Evolutionary conservation across 2,113 vertebrate genomes (phyloP).

Genomic region (Nycticryphes semicollaris): DNA sequence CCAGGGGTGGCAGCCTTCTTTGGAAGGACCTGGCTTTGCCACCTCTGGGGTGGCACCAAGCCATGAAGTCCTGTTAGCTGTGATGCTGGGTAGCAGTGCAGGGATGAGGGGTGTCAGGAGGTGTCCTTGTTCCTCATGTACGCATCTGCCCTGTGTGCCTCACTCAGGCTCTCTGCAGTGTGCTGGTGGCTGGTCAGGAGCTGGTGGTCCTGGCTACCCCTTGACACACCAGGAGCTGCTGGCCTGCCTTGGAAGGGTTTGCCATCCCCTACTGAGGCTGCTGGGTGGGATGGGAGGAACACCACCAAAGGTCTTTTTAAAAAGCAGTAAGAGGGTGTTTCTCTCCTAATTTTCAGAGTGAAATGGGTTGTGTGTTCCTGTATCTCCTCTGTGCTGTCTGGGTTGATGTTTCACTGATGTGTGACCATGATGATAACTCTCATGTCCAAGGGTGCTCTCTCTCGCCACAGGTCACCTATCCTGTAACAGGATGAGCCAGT

Average conservation of each 20-base stretch:
- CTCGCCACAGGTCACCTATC: neutral
- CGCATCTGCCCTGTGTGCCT: rapidly evolving
- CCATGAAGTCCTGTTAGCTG: neutral
- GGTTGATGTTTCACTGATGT: rapidly evolving
- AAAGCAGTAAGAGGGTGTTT: neutral
- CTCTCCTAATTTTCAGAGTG: neutral
- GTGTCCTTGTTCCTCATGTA: neutral
- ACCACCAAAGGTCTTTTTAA: neutral
- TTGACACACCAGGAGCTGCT: neutral
- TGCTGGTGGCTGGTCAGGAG: neutral
- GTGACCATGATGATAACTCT: neutral
- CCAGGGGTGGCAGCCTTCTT: neutral
- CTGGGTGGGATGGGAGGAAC: neutral
- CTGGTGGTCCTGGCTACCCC: neutral
- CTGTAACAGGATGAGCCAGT: neutral
- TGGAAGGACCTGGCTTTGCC: neutral
- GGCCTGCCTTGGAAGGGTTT: neutral
- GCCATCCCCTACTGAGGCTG: neutral
- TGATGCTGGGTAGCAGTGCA: no score
- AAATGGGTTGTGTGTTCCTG: neutral
- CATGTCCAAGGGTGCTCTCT: neutral
- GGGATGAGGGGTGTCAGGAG: neutral
- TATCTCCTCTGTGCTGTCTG: neutral
- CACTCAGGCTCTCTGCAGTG: neutral
- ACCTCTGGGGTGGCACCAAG: neutral